Evolutionary conservation across 2,888 invertebrate species (phyloP), one percentile per base, ranked within the genome.

Genomic region (Lucinisca nassula): DNA sequence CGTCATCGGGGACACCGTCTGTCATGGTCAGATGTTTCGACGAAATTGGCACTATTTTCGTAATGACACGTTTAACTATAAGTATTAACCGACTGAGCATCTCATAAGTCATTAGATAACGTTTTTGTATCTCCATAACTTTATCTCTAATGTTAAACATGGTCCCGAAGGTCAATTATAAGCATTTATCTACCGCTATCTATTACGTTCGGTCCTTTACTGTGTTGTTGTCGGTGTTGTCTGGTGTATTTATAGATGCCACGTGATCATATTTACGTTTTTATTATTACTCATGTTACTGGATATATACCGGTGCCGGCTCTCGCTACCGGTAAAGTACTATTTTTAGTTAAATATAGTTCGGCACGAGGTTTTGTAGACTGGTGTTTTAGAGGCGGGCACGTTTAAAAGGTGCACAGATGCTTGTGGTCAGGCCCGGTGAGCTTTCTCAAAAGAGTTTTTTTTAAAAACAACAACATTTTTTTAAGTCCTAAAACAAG

Each of bases 91-190:
- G 67, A 67, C 35, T 67, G 21, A 67, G 35, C 67, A 67, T 67
- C 67, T 32, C 30, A 76, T 67, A 79, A 37, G 84, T 51, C 79
- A 75, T 38, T 0, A 79, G 84, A 87, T 87, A 82, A 84, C 84
- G 87, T 78, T 78, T 80, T 75, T 87, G 67, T 55, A 87, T 84
- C 84, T 73, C 87, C 75, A 84, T 79, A 24, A 58, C 51, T 78
- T 74, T 73, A 81, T 67, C 67, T 67, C 24, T 67, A 67, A 67
- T 35, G 32, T 67, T 35, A 67, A 67, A 67, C 67, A 35, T 67
- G 10, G 32, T 8, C 10, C 32, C 17, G 17, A 17, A 67, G 67
- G 67, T 67, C 35, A 67, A 21, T 67, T 35, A 12, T 10, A 21
- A 17, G 1, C 14, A 1, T 10, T 35, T 67, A 32, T 67, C 67